A percentile compares a stretch with the other conserved stretches of the same genome.
Conservation (phyloP, 2,113 vertebrate species). For the Epinephelus cyanopodus region DNA sequence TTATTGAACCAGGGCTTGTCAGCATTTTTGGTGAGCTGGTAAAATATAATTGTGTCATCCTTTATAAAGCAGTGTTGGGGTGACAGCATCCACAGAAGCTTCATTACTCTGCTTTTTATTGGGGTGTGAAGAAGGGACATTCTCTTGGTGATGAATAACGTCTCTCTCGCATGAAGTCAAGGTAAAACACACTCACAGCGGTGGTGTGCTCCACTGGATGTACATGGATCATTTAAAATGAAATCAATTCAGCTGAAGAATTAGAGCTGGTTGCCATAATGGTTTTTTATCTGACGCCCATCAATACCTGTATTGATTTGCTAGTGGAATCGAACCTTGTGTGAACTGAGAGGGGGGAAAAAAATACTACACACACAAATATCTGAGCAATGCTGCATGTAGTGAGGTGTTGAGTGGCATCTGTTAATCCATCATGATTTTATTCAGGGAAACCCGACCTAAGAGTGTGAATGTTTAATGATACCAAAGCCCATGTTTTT, state of each 20-base stretch:
- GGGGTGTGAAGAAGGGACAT: conserved; percentile 81
- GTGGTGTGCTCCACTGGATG: conserved; percentile 65
- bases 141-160: conserved; percentile 83
- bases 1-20: conserved; percentile 85
- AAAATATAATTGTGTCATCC: conserved; percentile 89
- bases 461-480: not conserved
- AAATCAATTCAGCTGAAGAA: conserved; percentile 84
- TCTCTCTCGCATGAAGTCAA: conserved; percentile 80
- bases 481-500: not conserved
- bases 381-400: conserved; percentile 42
- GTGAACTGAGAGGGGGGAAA: conserved; percentile 20
- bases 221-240: conserved; percentile 83
- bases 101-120: conserved; percentile 87
- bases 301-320: conserved; percentile 81
- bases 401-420: conserved; percentile 18
- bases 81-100: conserved; percentile 85
- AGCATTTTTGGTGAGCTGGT: conserved; percentile 86
- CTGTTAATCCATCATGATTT: conserved; percentile 44
- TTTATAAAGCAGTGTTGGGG: conserved; percentile 86
- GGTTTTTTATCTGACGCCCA: conserved; percentile 80
- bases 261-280: conserved; percentile 80
- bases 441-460: not conserved
- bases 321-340: conserved; percentile 62
- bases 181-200: conserved; percentile 79
- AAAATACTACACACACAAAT: conserved; percentile 54